Evolutionary conservation across 2,797 vertebrate species (phyloP).

Genomic region (Spinus olivaceus): DNA sequence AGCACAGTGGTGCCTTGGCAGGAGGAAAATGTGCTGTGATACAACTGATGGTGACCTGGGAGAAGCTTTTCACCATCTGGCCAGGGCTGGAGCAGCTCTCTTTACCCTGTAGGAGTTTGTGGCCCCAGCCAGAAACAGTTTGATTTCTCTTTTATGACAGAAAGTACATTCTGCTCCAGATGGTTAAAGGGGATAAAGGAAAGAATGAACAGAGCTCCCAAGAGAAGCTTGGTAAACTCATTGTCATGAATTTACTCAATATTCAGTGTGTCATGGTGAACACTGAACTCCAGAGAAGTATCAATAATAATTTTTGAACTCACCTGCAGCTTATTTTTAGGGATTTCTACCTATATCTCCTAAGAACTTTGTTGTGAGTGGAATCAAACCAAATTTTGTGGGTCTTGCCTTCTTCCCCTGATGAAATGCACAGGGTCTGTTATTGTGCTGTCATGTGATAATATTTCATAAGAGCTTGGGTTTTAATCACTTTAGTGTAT

Average conservation of each 20-base stretch:
- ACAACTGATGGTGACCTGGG: fast-evolving
- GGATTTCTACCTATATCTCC: neutral
- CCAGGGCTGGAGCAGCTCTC: neutral
- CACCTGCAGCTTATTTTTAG: neutral
- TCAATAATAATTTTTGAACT: neutral
- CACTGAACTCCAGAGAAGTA: neutral
- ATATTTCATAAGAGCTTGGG: neutral
- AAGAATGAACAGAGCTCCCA: neutral
- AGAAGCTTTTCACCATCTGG: conserved; percentile 39
- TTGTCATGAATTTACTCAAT: neutral
- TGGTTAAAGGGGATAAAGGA: neutral
- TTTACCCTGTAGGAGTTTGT: neutral
- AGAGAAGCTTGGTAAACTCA: neutral
- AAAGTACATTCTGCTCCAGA: conserved; percentile 11
- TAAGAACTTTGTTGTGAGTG: neutral
- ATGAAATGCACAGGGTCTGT: neutral
- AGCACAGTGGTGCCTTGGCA: neutral
- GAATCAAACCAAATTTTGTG: neutral
- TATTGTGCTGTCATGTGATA: neutral
- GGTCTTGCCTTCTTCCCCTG: neutral
- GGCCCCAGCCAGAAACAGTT: neutral
- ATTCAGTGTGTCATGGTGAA: neutral
- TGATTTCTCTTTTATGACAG: conserved; percentile 5
- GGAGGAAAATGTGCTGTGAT: neutral
- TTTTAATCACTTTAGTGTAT: neutral